phyloP scores from a whole-genome alignment of 2,113 vertebrate species.

The Polyodon spathula region DNA sequence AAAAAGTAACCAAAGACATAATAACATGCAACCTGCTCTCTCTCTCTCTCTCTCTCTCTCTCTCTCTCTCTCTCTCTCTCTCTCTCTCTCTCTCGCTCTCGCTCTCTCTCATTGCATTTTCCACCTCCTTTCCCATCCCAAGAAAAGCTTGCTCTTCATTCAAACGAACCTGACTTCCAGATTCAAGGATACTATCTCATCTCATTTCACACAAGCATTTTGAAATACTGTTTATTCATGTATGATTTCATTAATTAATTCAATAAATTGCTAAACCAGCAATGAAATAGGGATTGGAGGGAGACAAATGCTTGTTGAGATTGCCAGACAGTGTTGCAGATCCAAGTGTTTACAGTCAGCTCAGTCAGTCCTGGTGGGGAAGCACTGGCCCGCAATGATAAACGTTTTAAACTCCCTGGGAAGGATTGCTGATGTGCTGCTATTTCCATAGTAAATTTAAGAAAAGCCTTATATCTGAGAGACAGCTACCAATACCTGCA shows the following conservation, averaged over 20 bases:
- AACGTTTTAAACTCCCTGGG: neutral
- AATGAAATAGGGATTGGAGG: neutral
- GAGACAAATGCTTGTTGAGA: neutral
- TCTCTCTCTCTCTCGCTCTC: too few relatives aligned
- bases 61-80: too few relatives aligned
- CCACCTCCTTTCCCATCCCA: too few relatives aligned
- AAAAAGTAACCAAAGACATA: neutral
- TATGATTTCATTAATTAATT: conserved; percentile 16
- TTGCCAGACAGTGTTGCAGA: neutral
- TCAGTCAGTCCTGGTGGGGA: neutral
- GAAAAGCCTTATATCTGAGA: neutral
- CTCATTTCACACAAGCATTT: neutral
- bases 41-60: too few relatives aligned
- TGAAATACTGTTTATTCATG: conserved; percentile 6
- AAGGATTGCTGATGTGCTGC: neutral
- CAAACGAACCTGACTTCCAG: too few relatives aligned
- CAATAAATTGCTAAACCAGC: neutral
- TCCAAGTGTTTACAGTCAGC: neutral
- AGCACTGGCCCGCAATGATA: neutral
- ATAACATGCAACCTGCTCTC: too few relatives aligned
- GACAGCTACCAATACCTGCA: conserved; percentile 3
- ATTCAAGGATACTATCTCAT: neutral
- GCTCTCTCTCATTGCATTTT: too few relatives aligned
- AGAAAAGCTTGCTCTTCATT: too few relatives aligned
- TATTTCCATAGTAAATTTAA: neutral